Evolutionary conservation across 2,113 vertebrate species (phyloP).

Genomic region (Pungitius pungitius): DNA sequence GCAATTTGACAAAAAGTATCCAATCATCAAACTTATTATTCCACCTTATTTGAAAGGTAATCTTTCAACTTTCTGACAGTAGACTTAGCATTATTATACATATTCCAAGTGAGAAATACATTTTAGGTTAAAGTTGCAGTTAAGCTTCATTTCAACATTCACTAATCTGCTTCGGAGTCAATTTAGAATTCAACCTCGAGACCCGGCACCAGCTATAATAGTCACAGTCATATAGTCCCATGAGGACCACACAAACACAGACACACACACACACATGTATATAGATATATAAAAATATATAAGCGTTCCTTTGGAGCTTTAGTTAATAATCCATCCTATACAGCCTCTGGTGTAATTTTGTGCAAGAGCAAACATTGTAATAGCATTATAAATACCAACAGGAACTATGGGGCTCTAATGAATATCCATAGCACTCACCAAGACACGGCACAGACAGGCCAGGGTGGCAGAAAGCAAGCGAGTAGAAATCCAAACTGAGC

Average conservation of each 20-base stretch:
- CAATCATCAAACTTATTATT: not conserved
- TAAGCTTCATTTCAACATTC: not conserved
- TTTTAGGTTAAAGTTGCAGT: not conserved
- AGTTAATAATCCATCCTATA: constrained; percentile 27
- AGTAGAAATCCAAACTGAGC: constrained; percentile 61
- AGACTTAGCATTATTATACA: too few species aligned
- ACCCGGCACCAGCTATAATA: constrained; percentile 20
- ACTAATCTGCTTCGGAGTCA: not conserved
- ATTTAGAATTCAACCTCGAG: constrained; percentile 18
- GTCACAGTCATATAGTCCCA: not conserved
- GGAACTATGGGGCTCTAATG: constrained; percentile 20
- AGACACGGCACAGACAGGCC: constrained; percentile 13
- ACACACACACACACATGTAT: not conserved
- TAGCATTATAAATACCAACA: constrained; percentile 37
- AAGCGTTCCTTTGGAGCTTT: not conserved
- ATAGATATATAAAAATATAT: not conserved
- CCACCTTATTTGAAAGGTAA: not conserved
- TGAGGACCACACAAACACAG: not conserved
- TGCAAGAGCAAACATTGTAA: constrained; percentile 32
- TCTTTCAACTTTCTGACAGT: not conserved
- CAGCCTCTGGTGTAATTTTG: constrained; percentile 29
- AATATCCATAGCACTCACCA: constrained; percentile 23
- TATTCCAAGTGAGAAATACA: not conserved
- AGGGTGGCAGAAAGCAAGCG: constrained; percentile 39
- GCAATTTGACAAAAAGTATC: not conserved